Percentiles rank a stretch among this genome's conserved stretches.
Conservation (phyloP, 2,888 invertebrate species). For the Tenthredo mesomela region DNA sequence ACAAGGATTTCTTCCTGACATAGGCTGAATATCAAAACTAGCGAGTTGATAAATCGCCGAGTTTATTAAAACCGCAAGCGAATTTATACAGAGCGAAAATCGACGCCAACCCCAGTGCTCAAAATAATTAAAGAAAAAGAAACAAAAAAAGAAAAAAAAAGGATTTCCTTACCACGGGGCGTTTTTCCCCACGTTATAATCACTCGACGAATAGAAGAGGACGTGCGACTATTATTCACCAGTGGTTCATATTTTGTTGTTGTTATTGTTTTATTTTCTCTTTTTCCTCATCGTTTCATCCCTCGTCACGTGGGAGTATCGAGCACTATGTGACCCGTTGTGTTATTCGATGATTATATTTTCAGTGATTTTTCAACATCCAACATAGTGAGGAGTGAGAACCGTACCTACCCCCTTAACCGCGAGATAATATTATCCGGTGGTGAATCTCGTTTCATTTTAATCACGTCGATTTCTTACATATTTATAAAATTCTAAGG, state of each 20-base stretch:
- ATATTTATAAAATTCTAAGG: neutral
- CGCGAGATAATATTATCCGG: neutral
- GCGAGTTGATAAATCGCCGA: neutral
- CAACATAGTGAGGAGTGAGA: neutral
- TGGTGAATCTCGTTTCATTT: neutral
- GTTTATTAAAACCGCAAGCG: neutral
- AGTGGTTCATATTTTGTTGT: neutral
- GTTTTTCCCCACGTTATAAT: neutral
- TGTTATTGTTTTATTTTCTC: neutral
- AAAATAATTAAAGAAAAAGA: neutral
- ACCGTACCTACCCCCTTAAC: neutral
- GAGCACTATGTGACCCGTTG: conserved; percentile 2
- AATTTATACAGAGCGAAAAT: neutral
- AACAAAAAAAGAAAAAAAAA: neutral
- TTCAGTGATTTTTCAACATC: neutral
- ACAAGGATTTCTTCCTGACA: neutral
- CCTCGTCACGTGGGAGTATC: neutral
- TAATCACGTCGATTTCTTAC: neutral
- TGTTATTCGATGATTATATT: neutral
- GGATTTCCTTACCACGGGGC: neutral
- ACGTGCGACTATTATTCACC: neutral
- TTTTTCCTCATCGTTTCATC: neutral
- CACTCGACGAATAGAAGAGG: neutral
- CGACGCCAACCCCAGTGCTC: neutral
- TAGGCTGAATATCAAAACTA: neutral